Conservation (phyloP, 2,888 invertebrate species). For the Apantesis nais region DNA sequence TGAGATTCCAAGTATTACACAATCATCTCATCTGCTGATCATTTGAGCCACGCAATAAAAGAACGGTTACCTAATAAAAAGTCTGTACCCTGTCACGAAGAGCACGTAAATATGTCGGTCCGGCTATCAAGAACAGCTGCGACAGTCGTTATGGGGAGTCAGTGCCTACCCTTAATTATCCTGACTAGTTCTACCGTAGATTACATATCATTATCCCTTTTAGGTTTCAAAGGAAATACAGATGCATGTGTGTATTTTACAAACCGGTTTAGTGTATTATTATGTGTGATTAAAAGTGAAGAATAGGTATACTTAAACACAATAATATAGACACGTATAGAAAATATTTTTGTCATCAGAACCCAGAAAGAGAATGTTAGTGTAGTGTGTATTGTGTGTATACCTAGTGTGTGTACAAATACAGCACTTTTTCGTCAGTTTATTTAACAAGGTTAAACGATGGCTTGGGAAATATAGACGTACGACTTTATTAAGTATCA, state of each 20-base stretch:
- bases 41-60: neutral
- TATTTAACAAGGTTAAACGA: too few relatives aligned
- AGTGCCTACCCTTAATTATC: slow-evolving; percentile 2
- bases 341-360: neutral
- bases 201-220: slow-evolving; percentile 3
- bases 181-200: neutral
- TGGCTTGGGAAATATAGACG: too few relatives aligned
- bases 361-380: too few relatives aligned
- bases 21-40: neutral
- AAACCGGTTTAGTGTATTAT: neutral
- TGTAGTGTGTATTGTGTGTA: too few relatives aligned
- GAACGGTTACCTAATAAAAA: neutral
- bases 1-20: neutral
- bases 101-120: neutral
- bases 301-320: neutral
- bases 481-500: too few relatives aligned
- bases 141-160: slow-evolving; percentile 1
- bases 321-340: too few relatives aligned
- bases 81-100: slow-evolving; percentile 1
- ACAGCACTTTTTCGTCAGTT: too few relatives aligned
- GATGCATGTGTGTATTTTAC: neutral
- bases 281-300: neutral
- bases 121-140: slow-evolving; percentile 1
- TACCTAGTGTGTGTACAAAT: too few relatives aligned
- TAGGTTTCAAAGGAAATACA: neutral